phyloP scores from a whole-genome alignment of 2,888 invertebrate genomes.

The Acheta domesticus region DNA sequence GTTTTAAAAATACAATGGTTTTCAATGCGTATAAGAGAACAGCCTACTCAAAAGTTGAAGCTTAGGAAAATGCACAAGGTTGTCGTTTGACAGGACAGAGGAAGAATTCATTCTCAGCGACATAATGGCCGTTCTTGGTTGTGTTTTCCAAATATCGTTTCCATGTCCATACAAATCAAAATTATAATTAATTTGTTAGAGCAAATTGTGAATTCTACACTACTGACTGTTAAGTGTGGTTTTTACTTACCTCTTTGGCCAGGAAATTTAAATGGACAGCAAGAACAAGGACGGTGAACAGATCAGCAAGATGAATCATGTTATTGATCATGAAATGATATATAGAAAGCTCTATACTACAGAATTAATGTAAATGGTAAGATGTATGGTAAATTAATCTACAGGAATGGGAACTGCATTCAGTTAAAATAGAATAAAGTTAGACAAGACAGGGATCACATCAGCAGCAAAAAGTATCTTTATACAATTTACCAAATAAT shows the following conservation, averaged over 20 bases:
- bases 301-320: no score
- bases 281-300: not conserved
- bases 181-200: slow-evolving; percentile 2
- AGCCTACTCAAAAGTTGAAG: not conserved
- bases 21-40: not conserved
- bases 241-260: not conserved
- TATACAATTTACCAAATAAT: no score
- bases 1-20: not conserved
- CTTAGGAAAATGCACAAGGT: not conserved
- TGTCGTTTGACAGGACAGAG: not conserved
- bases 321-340: no score
- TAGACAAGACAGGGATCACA: no score
- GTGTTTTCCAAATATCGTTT: not conserved
- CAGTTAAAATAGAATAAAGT: no score
- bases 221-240: not conserved
- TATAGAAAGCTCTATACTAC: no score
- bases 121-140: not conserved
- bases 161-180: slow-evolving; percentile 12
- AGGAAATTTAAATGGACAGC: slow-evolving; percentile 18
- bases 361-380: no score
- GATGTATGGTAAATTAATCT: no score
- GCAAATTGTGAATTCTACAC: not conserved
- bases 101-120: not conserved
- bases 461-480: no score
- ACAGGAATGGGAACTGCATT: no score